These are phyloP conservation scores for Neodiprion lecontei DNA, from an alignment of 1,140 invertebrate genomes.

Conservation along the genomic window DNA sequence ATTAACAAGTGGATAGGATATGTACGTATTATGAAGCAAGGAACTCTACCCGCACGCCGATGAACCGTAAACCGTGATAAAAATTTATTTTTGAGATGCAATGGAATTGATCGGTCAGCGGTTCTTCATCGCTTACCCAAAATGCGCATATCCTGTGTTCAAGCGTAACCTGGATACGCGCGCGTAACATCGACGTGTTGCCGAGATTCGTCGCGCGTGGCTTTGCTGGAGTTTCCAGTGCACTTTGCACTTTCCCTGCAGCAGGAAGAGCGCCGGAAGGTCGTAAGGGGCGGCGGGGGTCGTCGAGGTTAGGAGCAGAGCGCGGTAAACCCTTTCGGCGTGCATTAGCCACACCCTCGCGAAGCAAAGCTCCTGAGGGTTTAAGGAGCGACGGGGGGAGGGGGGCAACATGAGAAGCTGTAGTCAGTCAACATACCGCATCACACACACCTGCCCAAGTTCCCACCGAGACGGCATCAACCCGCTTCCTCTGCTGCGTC, in stretches of 20 bases:
- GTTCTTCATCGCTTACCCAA: no score
- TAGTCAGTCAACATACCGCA: slow-evolving; percentile 15
- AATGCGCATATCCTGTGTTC: no score
- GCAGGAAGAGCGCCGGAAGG: background rate
- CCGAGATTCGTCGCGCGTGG: background rate
- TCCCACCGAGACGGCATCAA: background rate
- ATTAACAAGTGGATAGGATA: no score
- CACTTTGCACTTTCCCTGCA: background rate
- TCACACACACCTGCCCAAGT: slow-evolving; percentile 1
- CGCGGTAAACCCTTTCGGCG: slow-evolving; percentile 7
- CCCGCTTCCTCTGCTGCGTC: background rate
- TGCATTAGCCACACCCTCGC: slow-evolving; percentile 11
- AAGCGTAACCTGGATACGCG: no score
- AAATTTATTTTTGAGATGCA: no score
- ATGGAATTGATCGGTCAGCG: no score
- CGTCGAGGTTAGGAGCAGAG: slow-evolving; percentile 10
- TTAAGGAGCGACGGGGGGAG: background rate
- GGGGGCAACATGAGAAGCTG: slow-evolving; percentile 8
- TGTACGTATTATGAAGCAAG: no score
- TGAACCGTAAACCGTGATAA: no score
- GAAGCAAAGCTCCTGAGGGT: slow-evolving; percentile 3
- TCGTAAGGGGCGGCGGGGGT: background rate
- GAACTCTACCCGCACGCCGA: no score
- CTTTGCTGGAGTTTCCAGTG: background rate
- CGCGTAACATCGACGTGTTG: background rate